Evolutionary conservation across 2,888 invertebrate species (phyloP).

Genomic region (Megastigmus dorsalis): DNA sequence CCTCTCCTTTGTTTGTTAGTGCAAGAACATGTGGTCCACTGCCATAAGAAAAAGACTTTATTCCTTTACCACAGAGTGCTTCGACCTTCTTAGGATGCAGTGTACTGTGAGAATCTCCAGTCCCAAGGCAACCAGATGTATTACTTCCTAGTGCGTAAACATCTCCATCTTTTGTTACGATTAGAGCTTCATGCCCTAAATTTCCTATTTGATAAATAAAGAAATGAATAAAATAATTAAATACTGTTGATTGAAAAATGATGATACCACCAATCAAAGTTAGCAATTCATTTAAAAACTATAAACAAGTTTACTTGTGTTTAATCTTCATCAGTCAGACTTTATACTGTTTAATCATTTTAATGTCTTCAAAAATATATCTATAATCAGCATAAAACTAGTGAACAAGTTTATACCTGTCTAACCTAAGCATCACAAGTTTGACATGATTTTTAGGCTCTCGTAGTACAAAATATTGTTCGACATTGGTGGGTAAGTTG

Average conservation of each 20-base stretch:
- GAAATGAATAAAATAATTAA: background rate
- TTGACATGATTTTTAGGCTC: no score
- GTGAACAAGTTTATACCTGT: no score
- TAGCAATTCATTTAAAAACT: no score
- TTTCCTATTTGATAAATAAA: conserved; percentile 69
- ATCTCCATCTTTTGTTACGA: conserved; percentile 77
- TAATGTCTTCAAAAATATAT: no score
- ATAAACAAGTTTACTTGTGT: background rate
- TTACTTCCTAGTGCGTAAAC: conserved; percentile 79
- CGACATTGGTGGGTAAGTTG: no score
- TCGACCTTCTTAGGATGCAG: conserved; percentile 76
- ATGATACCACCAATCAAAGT: background rate
- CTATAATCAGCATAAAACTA: no score
- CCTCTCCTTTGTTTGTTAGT: conserved; percentile 76
- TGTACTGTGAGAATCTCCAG: conserved; percentile 76
- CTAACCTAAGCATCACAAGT: no score
- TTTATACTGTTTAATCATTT: no score
- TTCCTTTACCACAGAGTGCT: conserved; percentile 75
- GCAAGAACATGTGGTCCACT: conserved; percentile 79
- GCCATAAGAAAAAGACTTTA: conserved; percentile 77
- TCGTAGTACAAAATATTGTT: no score
- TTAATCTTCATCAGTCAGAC: no score
- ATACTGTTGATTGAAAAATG: background rate
- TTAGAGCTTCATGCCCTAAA: conserved; percentile 78
- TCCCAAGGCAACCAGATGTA: conserved; percentile 77